Evolutionary conservation across 2,113 vertebrate genomes (phyloP), one percentile per base, ranked within the genome.

Genomic region (Amphiprion ocellaris): DNA sequence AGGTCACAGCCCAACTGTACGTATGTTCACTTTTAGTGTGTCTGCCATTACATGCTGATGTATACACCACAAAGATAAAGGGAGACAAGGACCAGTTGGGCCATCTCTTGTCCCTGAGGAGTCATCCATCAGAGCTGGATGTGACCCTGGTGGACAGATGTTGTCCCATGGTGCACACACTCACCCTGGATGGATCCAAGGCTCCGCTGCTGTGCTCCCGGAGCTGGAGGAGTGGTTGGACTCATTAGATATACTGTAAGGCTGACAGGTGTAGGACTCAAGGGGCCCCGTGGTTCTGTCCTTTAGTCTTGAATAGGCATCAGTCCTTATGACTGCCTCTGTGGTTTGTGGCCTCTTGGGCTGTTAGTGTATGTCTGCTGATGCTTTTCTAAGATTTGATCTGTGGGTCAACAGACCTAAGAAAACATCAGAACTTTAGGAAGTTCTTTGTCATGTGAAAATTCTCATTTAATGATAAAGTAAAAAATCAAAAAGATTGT

Each of bases 81-180:
- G 71, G 28, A 81, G 81, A 87, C 68, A 23, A 60, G 74, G 64
- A 82, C 55, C 64, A 60, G 65, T 49, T 77, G 60, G 37, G 63
- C 54, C 71, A 47, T 85, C 70, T 79, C 59, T 17, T 16, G 71
- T 83, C 83, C 77, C 76, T 0, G 41, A 81, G 76, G 86, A 84
- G 86, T 85, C 90, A 92, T 93, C 74, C 69, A 87, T 93, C 86
- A 92, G 30, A 69, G 46, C 23, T 56, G 63, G 54, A 70, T 86
- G 74, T 87, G 90, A 91, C 90, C 89, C 86, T 85, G 84, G 80
- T 87, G 87, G 77, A 85, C 23, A 3, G 50, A 78, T 73, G 53
- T 59, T 67, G 75, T 85, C 81, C 78, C 37, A 44, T 55, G 75
- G 76, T 66, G 78, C 50, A 61, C 50, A 2, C 44, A 14, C 74